phyloP scores from a whole-genome alignment of 2,888 invertebrate genomes.

The Caenorhabditis virilis region DNA sequence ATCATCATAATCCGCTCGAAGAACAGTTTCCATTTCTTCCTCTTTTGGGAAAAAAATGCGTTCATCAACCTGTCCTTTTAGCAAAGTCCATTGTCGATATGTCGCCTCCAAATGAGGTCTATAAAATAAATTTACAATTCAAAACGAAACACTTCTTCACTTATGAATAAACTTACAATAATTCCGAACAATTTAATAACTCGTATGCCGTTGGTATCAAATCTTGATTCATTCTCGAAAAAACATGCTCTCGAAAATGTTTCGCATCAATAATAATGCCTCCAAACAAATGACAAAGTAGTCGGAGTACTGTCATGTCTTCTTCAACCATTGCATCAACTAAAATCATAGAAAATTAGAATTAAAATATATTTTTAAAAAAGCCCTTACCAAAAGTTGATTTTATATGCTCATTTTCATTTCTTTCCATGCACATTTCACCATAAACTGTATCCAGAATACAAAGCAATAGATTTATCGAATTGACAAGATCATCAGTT shows the following conservation, averaged over 20 bases:
- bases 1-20: conserved; percentile 5
- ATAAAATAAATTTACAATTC: no score
- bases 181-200: neutral
- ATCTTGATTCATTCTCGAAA: conserved; percentile 1
- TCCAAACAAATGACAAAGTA: conserved; percentile 80
- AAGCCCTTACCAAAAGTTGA: conserved; percentile 1
- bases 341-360: no score
- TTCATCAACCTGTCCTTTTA: conserved; percentile 93
- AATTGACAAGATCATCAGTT: conserved; percentile 86
- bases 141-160: no score
- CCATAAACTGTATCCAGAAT: conserved; percentile 88
- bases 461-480: conserved; percentile 86
- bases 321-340: conserved; percentile 10
- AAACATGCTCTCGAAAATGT: conserved; percentile 81
- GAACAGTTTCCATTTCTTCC: conserved; percentile 24
- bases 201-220: neutral
- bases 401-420: conserved; percentile 1
- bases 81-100: conserved; percentile 88
- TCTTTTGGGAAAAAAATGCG: conserved; percentile 77
- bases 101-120: no score
- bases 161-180: neutral
- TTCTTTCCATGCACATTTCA: conserved; percentile 78
- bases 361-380: no score
- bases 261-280: conserved; percentile 86
- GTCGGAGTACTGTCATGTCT: conserved; percentile 26